phyloP scores from a whole-genome alignment of 2,888 invertebrate genomes.

The Tenthredo distinguenda region DNA sequence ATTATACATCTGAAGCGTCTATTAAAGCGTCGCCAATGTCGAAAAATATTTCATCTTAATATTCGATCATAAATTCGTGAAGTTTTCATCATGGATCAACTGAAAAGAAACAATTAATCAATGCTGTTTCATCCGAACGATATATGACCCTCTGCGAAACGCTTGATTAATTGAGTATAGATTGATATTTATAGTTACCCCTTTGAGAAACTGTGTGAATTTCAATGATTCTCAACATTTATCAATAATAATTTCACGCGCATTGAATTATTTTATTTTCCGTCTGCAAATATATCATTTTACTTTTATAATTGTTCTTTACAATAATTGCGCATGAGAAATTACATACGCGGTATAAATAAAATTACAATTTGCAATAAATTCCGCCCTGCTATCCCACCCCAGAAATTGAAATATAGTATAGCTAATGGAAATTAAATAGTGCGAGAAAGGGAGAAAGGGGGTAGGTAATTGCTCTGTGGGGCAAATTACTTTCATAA shows the following conservation, averaged over 20 bases:
- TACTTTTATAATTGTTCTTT: not conserved
- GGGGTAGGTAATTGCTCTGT: not conserved
- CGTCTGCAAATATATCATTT: not conserved
- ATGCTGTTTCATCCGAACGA: no score
- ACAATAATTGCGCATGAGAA: not conserved
- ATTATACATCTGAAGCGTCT: no score
- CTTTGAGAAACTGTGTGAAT: not conserved
- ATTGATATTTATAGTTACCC: not conserved
- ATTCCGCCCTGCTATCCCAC: not conserved
- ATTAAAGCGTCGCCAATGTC: not conserved
- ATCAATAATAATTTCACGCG: not conserved
- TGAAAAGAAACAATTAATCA: not conserved
- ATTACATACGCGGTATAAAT: not conserved
- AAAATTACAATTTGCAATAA: constrained; percentile 3
- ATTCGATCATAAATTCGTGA: not conserved
- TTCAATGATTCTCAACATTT: not conserved
- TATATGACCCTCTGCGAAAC: no score
- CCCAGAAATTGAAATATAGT: not conserved
- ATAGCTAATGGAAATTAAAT: not conserved
- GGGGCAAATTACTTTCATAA: not conserved
- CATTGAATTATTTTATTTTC: not conserved
- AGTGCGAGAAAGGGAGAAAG: not conserved
- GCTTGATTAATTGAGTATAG: no score
- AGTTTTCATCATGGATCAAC: not conserved
- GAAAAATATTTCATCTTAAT: not conserved